phyloP scores from a whole-genome alignment of 2,888 invertebrate species.

The Lasioglossum morio region DNA sequence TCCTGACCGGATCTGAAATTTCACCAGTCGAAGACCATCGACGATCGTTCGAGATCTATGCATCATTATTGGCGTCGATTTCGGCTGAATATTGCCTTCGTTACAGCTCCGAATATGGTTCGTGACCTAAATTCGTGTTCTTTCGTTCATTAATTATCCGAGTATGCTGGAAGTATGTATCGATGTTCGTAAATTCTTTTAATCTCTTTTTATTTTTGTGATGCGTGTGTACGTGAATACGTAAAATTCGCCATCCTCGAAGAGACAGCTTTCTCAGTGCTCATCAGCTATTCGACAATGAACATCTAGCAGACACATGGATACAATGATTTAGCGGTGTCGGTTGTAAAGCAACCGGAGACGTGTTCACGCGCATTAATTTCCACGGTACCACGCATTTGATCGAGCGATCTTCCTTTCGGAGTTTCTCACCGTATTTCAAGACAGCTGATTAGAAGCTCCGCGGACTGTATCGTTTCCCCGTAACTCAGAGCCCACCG shows the following conservation, averaged over 20 bases:
- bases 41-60: neutral
- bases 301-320: neutral
- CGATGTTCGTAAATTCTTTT: neutral
- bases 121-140: neutral
- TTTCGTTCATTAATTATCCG: neutral
- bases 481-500: conserved; percentile 22
- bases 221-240: neutral
- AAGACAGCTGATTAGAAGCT: conserved; percentile 8
- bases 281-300: neutral
- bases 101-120: neutral
- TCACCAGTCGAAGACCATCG: neutral
- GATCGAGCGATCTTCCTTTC: conserved; percentile 16
- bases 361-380: conserved; percentile 12
- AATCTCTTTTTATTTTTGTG: neutral
- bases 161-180: neutral
- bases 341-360: neutral
- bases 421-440: conserved; percentile 14
- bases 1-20: conserved; percentile 18
- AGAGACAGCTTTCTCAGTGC: neutral
- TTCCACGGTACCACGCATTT: neutral
- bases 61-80: neutral
- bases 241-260: neutral
- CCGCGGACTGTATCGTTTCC: conserved; percentile 19
- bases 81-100: neutral
- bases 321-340: neutral